phyloP scores from a whole-genome alignment of 2,888 invertebrate species.

The Drosophila recens region DNA sequence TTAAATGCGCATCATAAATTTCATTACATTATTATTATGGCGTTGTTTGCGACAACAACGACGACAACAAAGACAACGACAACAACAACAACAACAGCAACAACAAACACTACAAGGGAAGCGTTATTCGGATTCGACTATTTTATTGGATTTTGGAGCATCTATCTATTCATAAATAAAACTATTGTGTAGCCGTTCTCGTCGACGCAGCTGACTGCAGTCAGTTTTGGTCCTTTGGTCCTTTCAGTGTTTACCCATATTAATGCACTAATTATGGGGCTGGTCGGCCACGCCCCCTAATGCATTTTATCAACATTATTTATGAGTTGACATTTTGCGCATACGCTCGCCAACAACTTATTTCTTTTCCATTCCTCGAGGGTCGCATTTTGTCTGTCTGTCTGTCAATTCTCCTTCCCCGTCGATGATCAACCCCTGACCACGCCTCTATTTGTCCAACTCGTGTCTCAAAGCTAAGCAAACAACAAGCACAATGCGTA shows the following conservation, averaged over 20 bases:
- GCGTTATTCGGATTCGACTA: conserved; percentile 51
- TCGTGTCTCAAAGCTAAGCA: conserved; percentile 40
- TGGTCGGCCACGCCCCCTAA: conserved; percentile 53
- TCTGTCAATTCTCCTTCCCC: conserved; percentile 3
- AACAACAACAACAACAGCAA: conserved; percentile 1
- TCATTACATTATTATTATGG: conserved; percentile 79
- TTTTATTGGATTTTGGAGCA: conserved; percentile 68
- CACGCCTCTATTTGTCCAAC: conserved; percentile 34
- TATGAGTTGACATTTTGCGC: conserved; percentile 68
- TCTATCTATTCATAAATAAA: conserved; percentile 68
- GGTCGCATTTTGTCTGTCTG: conserved; percentile 39
- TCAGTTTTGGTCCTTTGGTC: neutral
- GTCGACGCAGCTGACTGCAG: conserved; percentile 29
- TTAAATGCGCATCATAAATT: conserved; percentile 83
- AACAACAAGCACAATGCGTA: conserved; percentile 62
- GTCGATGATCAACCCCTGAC: neutral
- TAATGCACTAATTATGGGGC: conserved; percentile 75
- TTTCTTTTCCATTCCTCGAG: conserved; percentile 52
- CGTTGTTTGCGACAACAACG: conserved; percentile 73
- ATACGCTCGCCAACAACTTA: conserved; percentile 46
- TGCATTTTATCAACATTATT: conserved; percentile 74
- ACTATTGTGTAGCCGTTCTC: conserved; percentile 68
- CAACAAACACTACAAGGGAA: conserved; percentile 27
- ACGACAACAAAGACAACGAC: conserved; percentile 14
- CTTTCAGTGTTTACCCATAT: conserved; percentile 39